Evolutionary conservation across 2,113 vertebrate genomes (phyloP), one percentile per base, ranked within the genome.

Genomic region (Murina feae): DNA sequence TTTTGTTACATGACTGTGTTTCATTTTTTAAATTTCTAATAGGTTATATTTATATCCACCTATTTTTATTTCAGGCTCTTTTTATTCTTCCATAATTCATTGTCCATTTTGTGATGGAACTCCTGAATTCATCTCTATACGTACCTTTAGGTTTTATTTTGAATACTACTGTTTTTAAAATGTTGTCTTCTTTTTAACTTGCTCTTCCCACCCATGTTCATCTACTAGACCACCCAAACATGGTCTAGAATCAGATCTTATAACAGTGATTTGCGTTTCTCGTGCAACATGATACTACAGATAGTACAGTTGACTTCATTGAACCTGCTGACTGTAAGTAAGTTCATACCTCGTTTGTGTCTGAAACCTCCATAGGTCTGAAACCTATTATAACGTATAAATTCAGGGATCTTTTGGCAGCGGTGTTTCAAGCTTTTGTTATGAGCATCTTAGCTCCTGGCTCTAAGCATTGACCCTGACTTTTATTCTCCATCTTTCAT

Each of bases 401-500:
- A 14, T 86, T 95, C 39, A 94, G 28, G 35, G 51, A 82, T 83
- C n/a, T 83, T 81, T 86, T 78, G 47, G 25, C 12, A 53, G 16
- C 49, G 66, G 35, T n/a, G 74, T 92, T 80, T 68, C 76, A 84
- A 23, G 8, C 13, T 69, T 30, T 44, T 79, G 9, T 89, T 32
- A 47, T 86, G 49, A 47, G 53, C 10, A 60, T 71, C n/a, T 32
- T 44, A 84, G 25, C 16, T 93, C 58, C 23, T 86, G 44, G 18
- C 53, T 76, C 8, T 92, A 88, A 85, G 14, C n/a, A 69, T 4
- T 60, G 47, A 65, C 9, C 23, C 32, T 81, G 51, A 71, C 21
- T 95, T 93, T 93, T 93, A 65, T 93, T 94, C 32, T 91, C 35
- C 20, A 74, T 83, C 32, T 86, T 89, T 93, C 79, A 81, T 28